Conservation (phyloP, 2,888 invertebrate genomes). For the Amphiduros pacificus region DNA sequence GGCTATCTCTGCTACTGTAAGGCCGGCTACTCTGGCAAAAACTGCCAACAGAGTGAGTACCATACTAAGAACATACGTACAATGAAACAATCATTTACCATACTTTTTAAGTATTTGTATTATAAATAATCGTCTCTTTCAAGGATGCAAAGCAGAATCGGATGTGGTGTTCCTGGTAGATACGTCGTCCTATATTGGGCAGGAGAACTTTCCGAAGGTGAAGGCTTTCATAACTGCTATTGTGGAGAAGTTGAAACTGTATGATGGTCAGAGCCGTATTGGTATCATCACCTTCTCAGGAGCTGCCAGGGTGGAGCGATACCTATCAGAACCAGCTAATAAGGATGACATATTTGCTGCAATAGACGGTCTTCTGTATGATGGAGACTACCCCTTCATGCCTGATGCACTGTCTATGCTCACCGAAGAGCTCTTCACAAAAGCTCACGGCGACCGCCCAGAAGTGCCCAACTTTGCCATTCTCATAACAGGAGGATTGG, state of each 20-base stretch:
- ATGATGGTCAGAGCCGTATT: conserved; percentile 24
- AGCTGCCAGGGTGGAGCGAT: conserved; percentile 11
- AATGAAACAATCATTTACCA: no score
- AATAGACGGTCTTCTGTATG: conserved; percentile 22
- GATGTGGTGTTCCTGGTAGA: conserved; percentile 25
- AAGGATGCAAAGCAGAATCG: conserved; percentile 24
- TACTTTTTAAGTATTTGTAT: no score
- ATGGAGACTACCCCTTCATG: conserved; percentile 23
- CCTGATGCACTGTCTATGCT: conserved; percentile 22
- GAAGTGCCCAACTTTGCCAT: conserved; percentile 26
- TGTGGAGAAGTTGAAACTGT: conserved; percentile 25
- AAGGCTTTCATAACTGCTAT: conserved; percentile 21
- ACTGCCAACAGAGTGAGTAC: conserved; percentile 24
- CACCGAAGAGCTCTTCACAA: conserved; percentile 23
- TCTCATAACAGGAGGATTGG: conserved; percentile 27
- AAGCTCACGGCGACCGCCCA: conserved; percentile 21
- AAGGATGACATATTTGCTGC: conserved; percentile 25
- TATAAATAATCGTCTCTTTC: no score
- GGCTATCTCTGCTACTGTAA: conserved; percentile 26
- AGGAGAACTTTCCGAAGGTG: conserved; percentile 20
- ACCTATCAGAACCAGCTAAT: conserved; percentile 18
- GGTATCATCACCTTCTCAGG: conserved; percentile 27
- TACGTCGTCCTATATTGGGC: conserved; percentile 18
- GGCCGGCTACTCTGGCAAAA: conserved; percentile 25
- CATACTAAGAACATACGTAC: no score